Evolutionary conservation across 2,113 vertebrate species (phyloP).

Genomic region (Antechinus stuartii): DNA sequence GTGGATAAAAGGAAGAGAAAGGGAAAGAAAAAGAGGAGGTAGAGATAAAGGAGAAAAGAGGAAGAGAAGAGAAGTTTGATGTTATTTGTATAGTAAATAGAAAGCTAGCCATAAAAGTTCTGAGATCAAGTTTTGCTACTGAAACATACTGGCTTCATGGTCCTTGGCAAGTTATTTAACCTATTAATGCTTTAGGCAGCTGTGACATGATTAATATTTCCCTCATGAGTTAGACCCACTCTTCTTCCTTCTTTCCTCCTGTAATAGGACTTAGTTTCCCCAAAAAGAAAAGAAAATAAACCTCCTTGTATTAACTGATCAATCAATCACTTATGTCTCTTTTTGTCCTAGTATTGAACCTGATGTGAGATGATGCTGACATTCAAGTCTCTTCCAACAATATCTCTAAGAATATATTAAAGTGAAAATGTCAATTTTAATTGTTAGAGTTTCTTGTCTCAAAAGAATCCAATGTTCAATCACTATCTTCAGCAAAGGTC

Average conservation of each 20-base stretch:
- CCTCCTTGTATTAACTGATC: not conserved
- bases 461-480: not conserved
- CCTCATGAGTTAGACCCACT: not conserved
- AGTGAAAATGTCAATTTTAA: not conserved
- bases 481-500: not conserved
- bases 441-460: not conserved
- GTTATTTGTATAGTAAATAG: not conserved
- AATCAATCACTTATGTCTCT: not conserved
- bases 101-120: not conserved
- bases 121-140: not conserved
- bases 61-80: not conserved
- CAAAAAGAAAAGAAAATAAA: not conserved
- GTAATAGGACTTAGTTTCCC: not conserved
- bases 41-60: too few relatives aligned
- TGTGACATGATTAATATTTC: not conserved
- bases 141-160: not conserved
- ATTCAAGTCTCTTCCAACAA: not conserved
- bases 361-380: not conserved
- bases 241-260: not conserved
- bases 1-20: too few relatives aligned
- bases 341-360: not conserved
- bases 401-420: not conserved
- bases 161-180: not conserved
- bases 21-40: too few relatives aligned
- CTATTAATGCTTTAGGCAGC: not conserved